A percentile compares a stretch with the other conserved stretches of the same genome.
phyloP scores from a whole-genome alignment of 2,797 vertebrate genomes.

The Valencia hispanica region DNA sequence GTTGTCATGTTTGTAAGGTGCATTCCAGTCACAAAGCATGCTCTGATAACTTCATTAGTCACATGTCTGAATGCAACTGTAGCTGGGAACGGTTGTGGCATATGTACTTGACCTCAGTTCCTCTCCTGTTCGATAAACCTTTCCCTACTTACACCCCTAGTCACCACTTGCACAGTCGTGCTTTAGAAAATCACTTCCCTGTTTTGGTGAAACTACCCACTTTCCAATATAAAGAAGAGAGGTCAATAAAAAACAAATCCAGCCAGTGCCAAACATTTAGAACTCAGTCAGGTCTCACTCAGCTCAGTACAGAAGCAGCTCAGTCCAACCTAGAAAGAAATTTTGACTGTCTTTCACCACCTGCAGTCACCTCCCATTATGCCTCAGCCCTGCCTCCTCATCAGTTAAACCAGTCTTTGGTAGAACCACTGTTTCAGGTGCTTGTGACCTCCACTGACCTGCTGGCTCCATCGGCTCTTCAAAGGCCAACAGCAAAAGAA shows the following conservation, averaged over 20 bases:
- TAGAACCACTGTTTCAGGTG: slow-evolving; percentile 66
- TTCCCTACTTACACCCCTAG: slow-evolving; percentile 9
- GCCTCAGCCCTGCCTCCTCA: slow-evolving; percentile 5
- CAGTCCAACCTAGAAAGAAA: slow-evolving; percentile 7
- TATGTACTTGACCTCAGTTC: slow-evolving; percentile 2
- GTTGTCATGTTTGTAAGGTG: slow-evolving; percentile 16
- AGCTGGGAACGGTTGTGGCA: slow-evolving; percentile 54
- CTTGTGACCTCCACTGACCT: slow-evolving; percentile 70
- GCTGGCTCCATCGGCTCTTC: slow-evolving; percentile 51
- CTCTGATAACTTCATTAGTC: neutral
- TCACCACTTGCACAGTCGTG: slow-evolving; percentile 1
- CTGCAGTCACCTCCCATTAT: neutral
- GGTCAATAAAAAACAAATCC: neutral
- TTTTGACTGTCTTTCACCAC: neutral
- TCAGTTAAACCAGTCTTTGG: slow-evolving; percentile 27
- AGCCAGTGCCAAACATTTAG: slow-evolving; percentile 10
- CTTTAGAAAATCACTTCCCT: slow-evolving; percentile 1
- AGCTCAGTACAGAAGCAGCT: neutral
- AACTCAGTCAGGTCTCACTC: neutral
- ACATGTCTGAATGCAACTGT: neutral
- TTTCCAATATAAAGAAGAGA: neutral
- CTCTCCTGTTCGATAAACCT: neutral
- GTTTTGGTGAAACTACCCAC: neutral
- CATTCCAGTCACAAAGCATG: slow-evolving; percentile 1
- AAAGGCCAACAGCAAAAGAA: slow-evolving; percentile 7